phyloP scores from a whole-genome alignment of 1,140 invertebrate genomes.

The Lycorma delicatula region DNA sequence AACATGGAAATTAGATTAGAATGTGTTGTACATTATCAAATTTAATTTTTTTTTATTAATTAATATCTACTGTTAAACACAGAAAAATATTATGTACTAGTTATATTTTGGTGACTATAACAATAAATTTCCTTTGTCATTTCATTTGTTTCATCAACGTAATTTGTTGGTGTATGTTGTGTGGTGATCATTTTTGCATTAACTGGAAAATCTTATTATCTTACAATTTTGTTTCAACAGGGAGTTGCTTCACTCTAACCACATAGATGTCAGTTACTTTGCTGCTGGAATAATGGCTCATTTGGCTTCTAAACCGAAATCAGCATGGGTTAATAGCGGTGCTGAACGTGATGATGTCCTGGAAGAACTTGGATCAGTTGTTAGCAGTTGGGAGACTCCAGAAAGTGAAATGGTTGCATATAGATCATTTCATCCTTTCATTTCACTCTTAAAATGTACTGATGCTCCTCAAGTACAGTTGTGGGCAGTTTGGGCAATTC shows the following conservation, averaged over 20 bases:
- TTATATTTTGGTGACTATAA: too few relatives aligned
- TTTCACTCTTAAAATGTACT: constrained; percentile 51
- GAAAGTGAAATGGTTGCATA: constrained; percentile 78
- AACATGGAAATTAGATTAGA: too few relatives aligned
- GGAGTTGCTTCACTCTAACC: constrained; percentile 50
- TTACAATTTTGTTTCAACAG: constrained; percentile 23
- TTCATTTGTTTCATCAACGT: too few relatives aligned
- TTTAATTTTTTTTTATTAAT: too few relatives aligned
- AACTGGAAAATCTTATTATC: too few relatives aligned
- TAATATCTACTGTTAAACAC: too few relatives aligned
- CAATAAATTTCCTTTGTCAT: too few relatives aligned
- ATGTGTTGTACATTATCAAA: too few relatives aligned
- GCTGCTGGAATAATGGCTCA: constrained; percentile 74
- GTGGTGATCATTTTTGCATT: too few relatives aligned
- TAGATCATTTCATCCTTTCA: constrained; percentile 71
- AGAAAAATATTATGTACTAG: too few relatives aligned
- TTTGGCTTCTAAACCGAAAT: constrained; percentile 51
- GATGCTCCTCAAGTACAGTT: constrained; percentile 61
- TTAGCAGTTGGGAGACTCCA: constrained; percentile 60
- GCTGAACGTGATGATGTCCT: constrained; percentile 44
- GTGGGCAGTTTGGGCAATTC: constrained; percentile 78
- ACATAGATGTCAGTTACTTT: constrained; percentile 77
- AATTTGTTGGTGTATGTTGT: too few relatives aligned
- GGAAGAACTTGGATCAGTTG: constrained; percentile 47
- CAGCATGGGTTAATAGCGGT: constrained; percentile 36